These are phyloP conservation scores for Melanophora roralis DNA, from an alignment of 2,888 invertebrate genomes.

Conservation along the genomic window DNA sequence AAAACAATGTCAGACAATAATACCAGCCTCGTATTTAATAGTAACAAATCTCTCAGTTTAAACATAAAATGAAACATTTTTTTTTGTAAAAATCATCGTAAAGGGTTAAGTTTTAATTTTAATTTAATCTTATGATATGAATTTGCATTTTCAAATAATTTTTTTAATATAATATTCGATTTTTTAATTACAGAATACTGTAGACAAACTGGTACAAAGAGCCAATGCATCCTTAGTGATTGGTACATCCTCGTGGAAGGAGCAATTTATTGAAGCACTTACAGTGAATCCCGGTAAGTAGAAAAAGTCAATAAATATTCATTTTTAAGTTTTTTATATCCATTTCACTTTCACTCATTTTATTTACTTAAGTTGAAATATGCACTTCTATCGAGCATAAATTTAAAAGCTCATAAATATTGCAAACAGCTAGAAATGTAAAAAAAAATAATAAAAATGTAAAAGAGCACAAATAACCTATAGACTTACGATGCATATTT, in stretches of 20 bases:
- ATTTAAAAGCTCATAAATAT: neutral
- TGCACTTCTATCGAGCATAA: neutral
- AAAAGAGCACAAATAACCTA: neutral
- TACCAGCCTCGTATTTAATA: too few relatives aligned
- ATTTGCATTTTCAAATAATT: neutral
- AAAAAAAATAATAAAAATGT: neutral
- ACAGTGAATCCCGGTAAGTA: conserved; percentile 91
- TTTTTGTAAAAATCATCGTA: too few relatives aligned
- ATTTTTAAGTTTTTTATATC: neutral
- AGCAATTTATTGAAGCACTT: conserved; percentile 98
- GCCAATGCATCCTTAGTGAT: conserved; percentile 96
- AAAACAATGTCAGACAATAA: too few relatives aligned
- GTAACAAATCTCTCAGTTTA: too few relatives aligned
- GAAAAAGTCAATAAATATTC: neutral
- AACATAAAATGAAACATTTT: too few relatives aligned
- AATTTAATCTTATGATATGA: neutral
- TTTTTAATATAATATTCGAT: too few relatives aligned
- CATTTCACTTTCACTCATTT: neutral
- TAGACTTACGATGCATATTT: neutral
- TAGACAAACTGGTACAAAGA: conserved; percentile 98
- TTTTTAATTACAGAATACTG: conserved; percentile 86
- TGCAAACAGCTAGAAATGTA: neutral
- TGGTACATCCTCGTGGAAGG: conserved; percentile 99
- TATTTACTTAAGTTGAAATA: neutral
- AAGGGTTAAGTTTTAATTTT: neutral